These are phyloP conservation scores for Phyllostomus hastatus DNA, from an alignment of 2,113 vertebrate species.

Conservation along the genomic window DNA sequence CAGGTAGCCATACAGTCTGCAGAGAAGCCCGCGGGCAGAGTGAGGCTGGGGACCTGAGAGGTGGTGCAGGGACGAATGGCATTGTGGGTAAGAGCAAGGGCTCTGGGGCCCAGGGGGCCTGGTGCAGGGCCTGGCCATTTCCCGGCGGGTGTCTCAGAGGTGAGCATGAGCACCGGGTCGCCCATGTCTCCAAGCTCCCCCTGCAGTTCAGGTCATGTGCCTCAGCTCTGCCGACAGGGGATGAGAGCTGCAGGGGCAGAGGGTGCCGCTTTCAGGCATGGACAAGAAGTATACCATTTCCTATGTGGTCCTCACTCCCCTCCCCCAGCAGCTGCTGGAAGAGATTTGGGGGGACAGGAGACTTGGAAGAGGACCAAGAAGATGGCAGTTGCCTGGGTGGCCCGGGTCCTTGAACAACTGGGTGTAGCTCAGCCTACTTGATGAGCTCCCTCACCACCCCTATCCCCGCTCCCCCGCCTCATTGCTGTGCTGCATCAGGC, in stretches of 20 bases:
- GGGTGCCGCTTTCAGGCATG: background rate
- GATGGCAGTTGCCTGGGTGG: background rate
- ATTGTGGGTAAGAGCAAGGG: background rate
- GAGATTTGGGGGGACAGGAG: background rate
- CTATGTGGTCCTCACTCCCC: background rate
- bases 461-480: accelerated
- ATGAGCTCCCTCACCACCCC: no score
- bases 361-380: background rate
- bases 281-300: background rate
- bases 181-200: background rate
- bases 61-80: background rate
- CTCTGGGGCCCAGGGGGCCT: background rate
- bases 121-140: background rate
- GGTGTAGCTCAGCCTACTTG: background rate
- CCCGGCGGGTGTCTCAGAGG: background rate
- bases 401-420: background rate
- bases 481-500: accelerated
- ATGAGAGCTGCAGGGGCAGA: background rate
- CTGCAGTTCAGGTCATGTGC: background rate
- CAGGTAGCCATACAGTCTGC: background rate
- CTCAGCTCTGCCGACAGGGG: background rate
- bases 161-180: background rate
- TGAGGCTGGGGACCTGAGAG: background rate
- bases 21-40: conserved; percentile 16
- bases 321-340: background rate